These are phyloP conservation scores for Oenanthe melanoleuca DNA, from an alignment of 2,113 vertebrate genomes.

Conservation along the genomic window DNA sequence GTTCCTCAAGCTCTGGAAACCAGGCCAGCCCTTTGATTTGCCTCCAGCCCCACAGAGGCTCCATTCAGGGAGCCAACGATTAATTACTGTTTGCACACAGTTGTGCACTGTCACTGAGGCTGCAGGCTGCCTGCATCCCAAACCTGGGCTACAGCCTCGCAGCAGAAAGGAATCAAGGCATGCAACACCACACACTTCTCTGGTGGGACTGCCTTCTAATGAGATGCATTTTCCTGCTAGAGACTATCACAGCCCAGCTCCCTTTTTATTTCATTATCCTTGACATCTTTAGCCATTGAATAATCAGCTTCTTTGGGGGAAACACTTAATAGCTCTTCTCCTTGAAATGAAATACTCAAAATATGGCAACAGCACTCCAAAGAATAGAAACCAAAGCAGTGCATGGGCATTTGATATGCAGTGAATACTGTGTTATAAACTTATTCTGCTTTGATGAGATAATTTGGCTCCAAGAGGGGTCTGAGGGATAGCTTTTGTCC, in stretches of 20 bases:
- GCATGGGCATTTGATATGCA: constrained; percentile 42
- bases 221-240: constrained; percentile 3
- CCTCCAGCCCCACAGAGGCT: constrained; percentile 57
- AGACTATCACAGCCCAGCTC: not conserved
- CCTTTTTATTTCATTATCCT: constrained; percentile 54
- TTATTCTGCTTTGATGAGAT: constrained; percentile 57
- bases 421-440: constrained; percentile 18
- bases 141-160: constrained; percentile 2
- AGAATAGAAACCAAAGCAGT: constrained; percentile 30
- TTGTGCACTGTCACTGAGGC: not conserved
- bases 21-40: constrained; percentile 49
- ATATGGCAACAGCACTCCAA: constrained; percentile 38
- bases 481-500: constrained; percentile 22
- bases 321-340: constrained; percentile 54
- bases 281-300: constrained; percentile 63
- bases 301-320: constrained; percentile 43
- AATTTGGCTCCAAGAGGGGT: constrained; percentile 50
- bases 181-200: not conserved
- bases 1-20: not conserved
- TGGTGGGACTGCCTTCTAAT: constrained; percentile 41
- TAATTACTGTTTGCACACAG: constrained; percentile 62
- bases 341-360: constrained; percentile 61
- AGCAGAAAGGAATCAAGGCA: constrained; percentile 41
- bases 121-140: constrained; percentile 43
- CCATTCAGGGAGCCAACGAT: constrained; percentile 54